phyloP scores from a whole-genome alignment of 2,888 invertebrate species.

The Osmoderma eremita region DNA sequence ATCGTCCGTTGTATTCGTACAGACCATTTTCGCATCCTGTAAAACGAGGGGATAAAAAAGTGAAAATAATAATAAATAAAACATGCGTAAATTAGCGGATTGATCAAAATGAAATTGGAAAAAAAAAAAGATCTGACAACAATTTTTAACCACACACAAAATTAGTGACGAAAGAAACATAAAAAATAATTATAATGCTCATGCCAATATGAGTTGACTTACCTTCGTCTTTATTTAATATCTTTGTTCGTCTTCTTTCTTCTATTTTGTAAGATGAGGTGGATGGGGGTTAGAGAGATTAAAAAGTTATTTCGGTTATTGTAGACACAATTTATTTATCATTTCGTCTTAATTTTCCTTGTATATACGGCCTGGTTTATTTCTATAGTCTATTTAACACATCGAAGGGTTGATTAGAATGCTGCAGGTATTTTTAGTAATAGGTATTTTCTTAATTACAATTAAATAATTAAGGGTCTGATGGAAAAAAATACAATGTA shows the following conservation, averaged over 20 bases:
- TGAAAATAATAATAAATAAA: no score
- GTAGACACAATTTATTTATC: constrained; percentile 55
- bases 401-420: no score
- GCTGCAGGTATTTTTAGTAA: no score
- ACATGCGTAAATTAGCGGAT: constrained; percentile 4
- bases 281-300: constrained; percentile 22
- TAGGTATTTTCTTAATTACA: no score
- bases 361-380: no score
- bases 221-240: constrained; percentile 45
- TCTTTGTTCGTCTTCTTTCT: neutral
- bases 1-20: constrained; percentile 70
- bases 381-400: no score
- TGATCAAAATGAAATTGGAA: constrained; percentile 6
- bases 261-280: constrained; percentile 2
- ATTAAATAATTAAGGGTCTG: no score
- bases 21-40: constrained; percentile 75
- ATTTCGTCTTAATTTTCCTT: constrained; percentile 35
- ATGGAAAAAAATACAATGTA: no score
- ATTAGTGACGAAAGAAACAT: constrained; percentile 45
- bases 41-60: no score
- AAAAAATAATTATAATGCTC: constrained; percentile 37
- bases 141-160: constrained; percentile 54
- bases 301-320: constrained; percentile 43
- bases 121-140: constrained; percentile 58
- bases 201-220: constrained; percentile 48